A percentile compares a stretch with the other conserved stretches of the same genome.
phyloP scores from a whole-genome alignment of 2,113 vertebrate genomes.

The Pholis gunnellus region DNA sequence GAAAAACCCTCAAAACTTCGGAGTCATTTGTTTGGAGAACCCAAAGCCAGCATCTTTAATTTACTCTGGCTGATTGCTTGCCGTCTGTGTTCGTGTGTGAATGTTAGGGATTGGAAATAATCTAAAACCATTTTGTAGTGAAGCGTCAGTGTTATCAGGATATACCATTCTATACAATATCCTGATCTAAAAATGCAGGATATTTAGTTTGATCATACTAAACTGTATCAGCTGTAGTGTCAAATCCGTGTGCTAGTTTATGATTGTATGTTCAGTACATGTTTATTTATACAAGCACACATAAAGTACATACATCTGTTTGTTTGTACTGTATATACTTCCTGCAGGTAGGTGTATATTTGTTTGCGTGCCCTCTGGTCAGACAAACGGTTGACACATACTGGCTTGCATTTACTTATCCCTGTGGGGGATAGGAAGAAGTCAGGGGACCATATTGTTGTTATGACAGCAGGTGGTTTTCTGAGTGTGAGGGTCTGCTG shows the following conservation, averaged over 20 bases:
- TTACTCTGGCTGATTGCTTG: slow-evolving; percentile 29
- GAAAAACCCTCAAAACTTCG: slow-evolving; percentile 54
- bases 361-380: slow-evolving; percentile 19
- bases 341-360: neutral
- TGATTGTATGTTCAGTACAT: neutral
- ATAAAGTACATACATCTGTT: neutral
- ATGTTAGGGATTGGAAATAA: slow-evolving; percentile 22
- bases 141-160: neutral
- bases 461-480: slow-evolving; percentile 65
- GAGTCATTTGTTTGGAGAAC: slow-evolving; percentile 49
- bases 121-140: slow-evolving; percentile 13
- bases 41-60: slow-evolving; percentile 44
- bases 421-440: slow-evolving; percentile 47
- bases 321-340: neutral
- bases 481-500: slow-evolving; percentile 52
- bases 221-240: neutral
- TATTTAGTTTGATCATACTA: neutral
- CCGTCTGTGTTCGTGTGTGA: neutral
- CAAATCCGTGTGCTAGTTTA: neutral
- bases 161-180: neutral
- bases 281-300: neutral
- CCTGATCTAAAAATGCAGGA: neutral
- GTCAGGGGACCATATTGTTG: slow-evolving; percentile 61
- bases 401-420: slow-evolving; percentile 50
- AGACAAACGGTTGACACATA: slow-evolving; percentile 35